Evolutionary conservation across 2,113 vertebrate species (phyloP), one percentile per base, ranked within the genome.

Genomic region (Antigone vipio): DNA sequence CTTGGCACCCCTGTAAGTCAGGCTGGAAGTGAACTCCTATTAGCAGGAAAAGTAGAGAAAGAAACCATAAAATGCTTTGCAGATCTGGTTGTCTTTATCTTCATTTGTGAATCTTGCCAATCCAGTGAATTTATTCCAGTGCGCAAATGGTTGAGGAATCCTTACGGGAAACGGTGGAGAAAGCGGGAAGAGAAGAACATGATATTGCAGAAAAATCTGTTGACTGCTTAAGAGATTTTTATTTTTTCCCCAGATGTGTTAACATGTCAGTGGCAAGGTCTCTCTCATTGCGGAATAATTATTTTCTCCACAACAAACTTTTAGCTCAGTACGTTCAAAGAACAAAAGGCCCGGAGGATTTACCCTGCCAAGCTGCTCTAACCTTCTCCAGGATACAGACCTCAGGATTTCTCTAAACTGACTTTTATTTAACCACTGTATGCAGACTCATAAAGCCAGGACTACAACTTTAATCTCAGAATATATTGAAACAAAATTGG

Each of bases 1-100:
- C 73, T 63, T 97, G 96, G 86, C 89, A 81, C 82, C 89, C 16
- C 85, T 77, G 53, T 34, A 93, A 89, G 68, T 81, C 52, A 35
- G 60, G 44, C 64, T 92, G 73, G 60, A 89, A 84, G 34, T 26
- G 42, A 96, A 40, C 34, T 81, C 34, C 67, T 73, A 29, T 62
- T 88, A 86, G 85, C 12, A 45, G 76, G 47, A 92, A 89, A 94
- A 94, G 49, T 9, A 84, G 49, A 81, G 72, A 85, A 26, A 84
- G 49, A 82, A 97, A 67, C 12, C 68, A 40, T 44, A 67, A 88
- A 1, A 6, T 38, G 11, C 14, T 92, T 89, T 47, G 40, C 19
- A 87, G 47, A 75, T 53, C 62, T 89, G 64, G 64, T 87, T 89
- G 66, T 72, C 80, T 91, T 89, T 87, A 81, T 85, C 64, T 81